These are phyloP conservation scores for sheep (Ovis aries) DNA, from an alignment of 2,113 vertebrate genomes.

Conservation along the genomic window ARS-UI_Ramb_v3.0 NC_056055.1:249424501-249425000, in stretches of 20 bases:
- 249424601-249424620: not conserved
- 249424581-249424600: not conserved
- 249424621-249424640: not conserved
- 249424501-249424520: not conserved
- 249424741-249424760: not conserved
- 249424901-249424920: not conserved
- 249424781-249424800: not conserved
- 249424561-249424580: not conserved
- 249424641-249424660: not conserved
- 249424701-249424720: not conserved
- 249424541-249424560: not conserved
- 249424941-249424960: not conserved
- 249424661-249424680: not conserved
- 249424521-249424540: not conserved
- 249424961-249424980: not conserved
- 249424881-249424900: not conserved
- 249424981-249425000: not conserved
- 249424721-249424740: not conserved
- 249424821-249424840: slow-evolving; percentile 48
- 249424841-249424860: slow-evolving; percentile 29
- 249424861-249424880: slow-evolving; percentile 28
- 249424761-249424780: not conserved
- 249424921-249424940: not conserved
- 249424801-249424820: not conserved
- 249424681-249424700: fast-evolving